A percentile compares a stretch with the other conserved stretches of the same genome.
Evolutionary conservation across 1,140 invertebrate species (phyloP).

Genomic region (Hylyphantes graminicola): DNA sequence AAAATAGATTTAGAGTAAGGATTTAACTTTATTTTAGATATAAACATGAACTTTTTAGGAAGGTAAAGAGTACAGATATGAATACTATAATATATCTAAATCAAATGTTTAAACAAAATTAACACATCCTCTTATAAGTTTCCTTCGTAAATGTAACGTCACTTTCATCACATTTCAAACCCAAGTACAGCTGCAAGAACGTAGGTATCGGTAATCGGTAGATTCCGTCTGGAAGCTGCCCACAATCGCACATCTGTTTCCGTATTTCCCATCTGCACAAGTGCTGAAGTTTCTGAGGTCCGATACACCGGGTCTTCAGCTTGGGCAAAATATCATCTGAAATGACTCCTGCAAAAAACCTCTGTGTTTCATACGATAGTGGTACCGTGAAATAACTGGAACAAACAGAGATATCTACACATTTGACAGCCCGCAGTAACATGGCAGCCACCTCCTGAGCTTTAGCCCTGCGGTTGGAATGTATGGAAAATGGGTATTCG

Average conservation of each 20-base stretch:
- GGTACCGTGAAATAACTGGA: not conserved
- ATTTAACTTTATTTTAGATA: too few relatives aligned
- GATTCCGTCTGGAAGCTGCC: conserved; percentile 39
- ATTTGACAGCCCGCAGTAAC: conserved; percentile 18
- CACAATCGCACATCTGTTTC: conserved; percentile 13
- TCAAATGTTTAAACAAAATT: too few relatives aligned
- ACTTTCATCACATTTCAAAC: conserved; percentile 24
- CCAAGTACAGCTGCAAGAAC: conserved; percentile 19
- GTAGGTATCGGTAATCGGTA: conserved; percentile 4
- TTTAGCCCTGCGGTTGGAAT: too few relatives aligned
- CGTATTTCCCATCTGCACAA: conserved; percentile 30
- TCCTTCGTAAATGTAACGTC: too few relatives aligned
- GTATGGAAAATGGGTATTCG: not conserved
- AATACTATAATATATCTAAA: too few relatives aligned
- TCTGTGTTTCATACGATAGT: too few relatives aligned
- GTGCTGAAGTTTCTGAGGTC: conserved; percentile 37
- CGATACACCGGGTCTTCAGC: not conserved
- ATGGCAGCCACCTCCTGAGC: not conserved
- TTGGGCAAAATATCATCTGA: conserved; percentile 5
- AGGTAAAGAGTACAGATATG: too few relatives aligned
- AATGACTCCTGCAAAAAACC: too few relatives aligned
- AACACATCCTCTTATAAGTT: too few relatives aligned
- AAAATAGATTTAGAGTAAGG: too few relatives aligned
- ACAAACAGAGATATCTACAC: not conserved
- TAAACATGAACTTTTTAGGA: too few relatives aligned